Evolutionary conservation across 2,888 invertebrate genomes (phyloP).

Genomic region (Cataglyphis cursor): DNA sequence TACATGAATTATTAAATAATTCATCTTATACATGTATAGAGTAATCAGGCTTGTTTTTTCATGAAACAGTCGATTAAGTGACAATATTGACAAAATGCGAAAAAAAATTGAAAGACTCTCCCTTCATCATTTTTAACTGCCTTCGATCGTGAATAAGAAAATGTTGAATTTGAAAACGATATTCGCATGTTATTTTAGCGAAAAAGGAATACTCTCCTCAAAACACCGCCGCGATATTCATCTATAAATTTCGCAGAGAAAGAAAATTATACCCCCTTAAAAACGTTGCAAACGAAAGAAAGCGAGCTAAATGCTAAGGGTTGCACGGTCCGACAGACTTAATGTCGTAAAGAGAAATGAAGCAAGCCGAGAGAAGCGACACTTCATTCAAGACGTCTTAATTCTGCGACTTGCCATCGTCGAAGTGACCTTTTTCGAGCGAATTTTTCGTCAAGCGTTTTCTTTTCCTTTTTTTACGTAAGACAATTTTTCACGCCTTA

Average conservation of each 20-base stretch:
- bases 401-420: background rate
- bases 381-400: conserved; percentile 3
- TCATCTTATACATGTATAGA: background rate
- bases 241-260: background rate
- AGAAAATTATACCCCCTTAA: background rate
- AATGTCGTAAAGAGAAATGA: background rate
- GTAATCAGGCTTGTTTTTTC: background rate
- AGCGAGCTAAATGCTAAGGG: background rate
- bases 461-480: background rate
- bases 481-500: conserved; percentile 23
- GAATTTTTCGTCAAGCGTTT: background rate
- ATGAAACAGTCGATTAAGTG: conserved; percentile 20
- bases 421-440: background rate
- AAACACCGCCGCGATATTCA: background rate
- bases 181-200: background rate
- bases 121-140: background rate
- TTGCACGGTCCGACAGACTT: conserved; percentile 5
- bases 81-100: conserved; percentile 21
- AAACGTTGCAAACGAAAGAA: background rate
- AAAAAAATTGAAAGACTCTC: background rate
- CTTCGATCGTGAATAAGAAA: background rate
- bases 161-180: background rate
- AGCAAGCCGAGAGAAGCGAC: background rate
- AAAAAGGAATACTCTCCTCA: background rate
- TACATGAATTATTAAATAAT: background rate